Conservation (phyloP, 2,797 vertebrate species). For the Halcyon leucocephala region DNA sequence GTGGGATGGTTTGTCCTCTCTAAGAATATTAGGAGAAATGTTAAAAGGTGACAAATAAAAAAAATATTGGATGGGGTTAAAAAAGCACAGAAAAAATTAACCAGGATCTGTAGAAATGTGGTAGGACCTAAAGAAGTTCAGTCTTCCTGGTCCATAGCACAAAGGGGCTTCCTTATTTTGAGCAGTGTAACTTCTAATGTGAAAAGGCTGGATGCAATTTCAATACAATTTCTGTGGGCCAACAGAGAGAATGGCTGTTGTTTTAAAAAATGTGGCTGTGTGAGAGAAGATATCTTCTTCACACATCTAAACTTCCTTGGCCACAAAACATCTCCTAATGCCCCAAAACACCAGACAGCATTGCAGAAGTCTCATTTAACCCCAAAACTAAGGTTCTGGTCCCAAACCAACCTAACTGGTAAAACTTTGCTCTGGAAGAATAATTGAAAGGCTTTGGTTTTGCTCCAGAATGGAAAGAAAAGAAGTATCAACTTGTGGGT, state of each 20-base stretch:
- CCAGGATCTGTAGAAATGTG: background rate
- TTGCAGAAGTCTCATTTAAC: background rate
- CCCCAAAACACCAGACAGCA: background rate
- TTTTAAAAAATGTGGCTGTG: background rate
- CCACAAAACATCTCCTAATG: background rate
- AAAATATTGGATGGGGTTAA: background rate
- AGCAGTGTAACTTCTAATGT: background rate
- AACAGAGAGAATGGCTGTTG: background rate
- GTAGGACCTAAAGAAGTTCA: background rate
- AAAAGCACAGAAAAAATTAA: background rate
- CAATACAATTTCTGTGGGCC: background rate
- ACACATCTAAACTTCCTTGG: background rate
- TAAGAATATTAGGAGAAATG: background rate
- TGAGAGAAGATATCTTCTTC: background rate
- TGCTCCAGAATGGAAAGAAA: background rate
- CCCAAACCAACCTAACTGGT: background rate
- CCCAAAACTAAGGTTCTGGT: background rate
- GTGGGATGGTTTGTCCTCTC: background rate
- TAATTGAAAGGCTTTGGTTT: background rate
- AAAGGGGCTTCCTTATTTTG: background rate
- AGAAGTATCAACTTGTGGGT: background rate
- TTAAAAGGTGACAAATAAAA: background rate
- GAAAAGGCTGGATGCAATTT: background rate
- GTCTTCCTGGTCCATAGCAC: background rate
- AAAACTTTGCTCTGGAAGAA: background rate